phyloP scores from a whole-genome alignment of 2,888 invertebrate species.

The Junonia oenone region DNA sequence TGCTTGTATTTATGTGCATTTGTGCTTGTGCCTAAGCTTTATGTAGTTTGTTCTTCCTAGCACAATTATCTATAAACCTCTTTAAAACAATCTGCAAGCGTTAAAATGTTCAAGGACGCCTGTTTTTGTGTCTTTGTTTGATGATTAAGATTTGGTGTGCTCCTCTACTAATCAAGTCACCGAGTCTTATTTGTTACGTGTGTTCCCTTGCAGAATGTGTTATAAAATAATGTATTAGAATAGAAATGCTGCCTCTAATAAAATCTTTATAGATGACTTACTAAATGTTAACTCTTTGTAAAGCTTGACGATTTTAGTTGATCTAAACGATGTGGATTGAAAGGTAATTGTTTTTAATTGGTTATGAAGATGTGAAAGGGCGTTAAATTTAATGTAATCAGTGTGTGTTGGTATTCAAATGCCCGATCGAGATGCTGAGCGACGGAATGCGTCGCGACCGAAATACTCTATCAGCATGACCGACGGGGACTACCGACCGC shows the following conservation, averaged over 20 bases:
- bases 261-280: slow-evolving; percentile 51
- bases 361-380: slow-evolving; percentile 75
- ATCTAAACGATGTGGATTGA: slow-evolving; percentile 76
- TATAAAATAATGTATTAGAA: slow-evolving; percentile 44
- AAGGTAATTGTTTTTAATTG: slow-evolving; percentile 77
- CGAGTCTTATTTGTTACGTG: slow-evolving; percentile 35
- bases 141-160: slow-evolving; percentile 55
- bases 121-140: slow-evolving; percentile 48
- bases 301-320: slow-evolving; percentile 75
- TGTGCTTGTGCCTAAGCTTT: slow-evolving; percentile 77
- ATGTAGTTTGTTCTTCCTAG: slow-evolving; percentile 69
- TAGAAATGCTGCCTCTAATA: slow-evolving; percentile 68
- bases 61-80: slow-evolving; percentile 47
- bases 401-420: slow-evolving; percentile 88
- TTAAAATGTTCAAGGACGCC: slow-evolving; percentile 48
- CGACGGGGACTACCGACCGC: slow-evolving; percentile 69
- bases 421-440: slow-evolving; percentile 80
- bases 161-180: slow-evolving; percentile 32
- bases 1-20: slow-evolving; percentile 76
- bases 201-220: slow-evolving; percentile 75
- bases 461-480: slow-evolving; percentile 73
- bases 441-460: slow-evolving; percentile 61
- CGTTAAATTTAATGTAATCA: slow-evolving; percentile 65
- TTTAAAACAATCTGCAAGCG: slow-evolving; percentile 72
- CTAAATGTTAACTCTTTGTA: slow-evolving; percentile 76